phyloP scores from a whole-genome alignment of 2,797 vertebrate genomes.

The Hypotaenidia okinawae region DNA sequence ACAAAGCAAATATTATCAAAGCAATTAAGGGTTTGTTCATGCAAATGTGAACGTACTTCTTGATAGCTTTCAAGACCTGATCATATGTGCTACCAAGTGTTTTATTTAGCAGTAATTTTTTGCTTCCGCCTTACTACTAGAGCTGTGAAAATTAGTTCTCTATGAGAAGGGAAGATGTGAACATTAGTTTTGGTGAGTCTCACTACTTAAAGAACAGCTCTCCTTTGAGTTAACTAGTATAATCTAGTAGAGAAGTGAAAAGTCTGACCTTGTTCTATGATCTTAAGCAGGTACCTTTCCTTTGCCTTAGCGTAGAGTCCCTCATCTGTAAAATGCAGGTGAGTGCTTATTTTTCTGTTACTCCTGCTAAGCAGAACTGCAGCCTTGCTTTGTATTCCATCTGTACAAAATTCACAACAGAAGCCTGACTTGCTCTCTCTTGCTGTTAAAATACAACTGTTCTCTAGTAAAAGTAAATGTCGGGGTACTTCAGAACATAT shows the following conservation, averaged over 20 bases:
- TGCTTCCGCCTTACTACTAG: not conserved
- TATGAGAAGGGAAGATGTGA: not conserved
- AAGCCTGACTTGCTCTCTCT: not conserved
- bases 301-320: not conserved
- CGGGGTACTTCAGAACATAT: not conserved
- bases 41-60: not conserved
- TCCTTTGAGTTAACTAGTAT: not conserved
- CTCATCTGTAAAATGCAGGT: not conserved
- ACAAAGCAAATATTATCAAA: not conserved
- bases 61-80: not conserved
- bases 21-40: not conserved
- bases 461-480: not conserved
- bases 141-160: not conserved
- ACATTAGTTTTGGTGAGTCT: not conserved
- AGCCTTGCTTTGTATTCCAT: not conserved
- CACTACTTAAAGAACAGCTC: not conserved
- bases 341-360: not conserved
- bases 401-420: not conserved
- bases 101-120: not conserved
- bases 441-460: not conserved
- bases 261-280: not conserved
- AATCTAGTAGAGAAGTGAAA: not conserved
- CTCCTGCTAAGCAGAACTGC: not conserved
- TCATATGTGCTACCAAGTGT: not conserved
- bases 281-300: not conserved